Conservation (phyloP, 1,140 invertebrate species). For the Metopolophium dirhodum region DNA sequence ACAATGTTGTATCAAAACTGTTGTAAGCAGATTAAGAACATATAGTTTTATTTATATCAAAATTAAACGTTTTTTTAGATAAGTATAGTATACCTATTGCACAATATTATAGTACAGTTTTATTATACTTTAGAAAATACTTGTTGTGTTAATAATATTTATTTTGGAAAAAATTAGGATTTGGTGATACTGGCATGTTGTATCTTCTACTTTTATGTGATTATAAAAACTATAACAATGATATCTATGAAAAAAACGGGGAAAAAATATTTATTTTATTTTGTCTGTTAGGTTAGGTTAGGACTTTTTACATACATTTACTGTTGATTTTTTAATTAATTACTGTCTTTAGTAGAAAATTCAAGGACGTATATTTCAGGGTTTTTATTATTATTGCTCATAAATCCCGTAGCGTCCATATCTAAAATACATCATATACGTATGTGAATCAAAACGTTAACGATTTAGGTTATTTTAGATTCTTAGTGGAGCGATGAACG, state of each 20-base stretch:
- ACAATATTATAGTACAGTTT: neutral
- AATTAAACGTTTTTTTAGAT: neutral
- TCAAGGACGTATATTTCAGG: neutral
- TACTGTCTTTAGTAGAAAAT: neutral
- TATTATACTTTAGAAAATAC: too few species aligned
- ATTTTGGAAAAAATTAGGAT: neutral
- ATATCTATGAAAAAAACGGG: neutral
- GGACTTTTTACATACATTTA: neutral
- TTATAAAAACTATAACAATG: neutral
- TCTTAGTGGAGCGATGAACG: too few species aligned
- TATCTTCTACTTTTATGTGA: neutral
- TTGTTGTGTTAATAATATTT: neutral
- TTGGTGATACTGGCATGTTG: neutral
- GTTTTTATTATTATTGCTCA: neutral
- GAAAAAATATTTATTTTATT: neutral
- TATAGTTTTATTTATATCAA: too few species aligned
- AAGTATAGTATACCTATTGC: too few species aligned
- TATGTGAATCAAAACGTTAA: neutral
- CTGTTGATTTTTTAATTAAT: neutral
- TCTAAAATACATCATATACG: neutral
- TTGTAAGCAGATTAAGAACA: too few species aligned
- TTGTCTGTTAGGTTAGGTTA: too few species aligned
- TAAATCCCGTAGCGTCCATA: neutral
- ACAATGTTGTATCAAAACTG: too few species aligned
- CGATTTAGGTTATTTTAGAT: neutral